A percentile compares a stretch with the other conserved stretches of the same genome.
These are phyloP conservation scores for Notolabrus celidotus DNA, from an alignment of 2,797 vertebrate genomes.

Conservation along the genomic window DNA sequence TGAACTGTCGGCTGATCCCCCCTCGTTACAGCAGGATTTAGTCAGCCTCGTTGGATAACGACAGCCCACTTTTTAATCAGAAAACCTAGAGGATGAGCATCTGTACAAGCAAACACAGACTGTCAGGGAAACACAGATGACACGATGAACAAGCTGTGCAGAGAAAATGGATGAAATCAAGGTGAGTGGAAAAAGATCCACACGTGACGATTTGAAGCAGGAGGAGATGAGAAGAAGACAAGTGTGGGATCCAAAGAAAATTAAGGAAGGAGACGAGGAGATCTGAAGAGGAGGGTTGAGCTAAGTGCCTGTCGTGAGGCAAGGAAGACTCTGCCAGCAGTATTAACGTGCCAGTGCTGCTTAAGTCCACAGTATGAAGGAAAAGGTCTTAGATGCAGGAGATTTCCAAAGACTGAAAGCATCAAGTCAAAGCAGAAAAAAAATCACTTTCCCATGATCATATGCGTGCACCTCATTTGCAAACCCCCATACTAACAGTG, in stretches of 20 bases:
- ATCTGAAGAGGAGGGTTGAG: constrained; percentile 66
- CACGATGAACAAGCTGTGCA: constrained; percentile 44
- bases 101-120: constrained; percentile 70
- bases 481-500: constrained; percentile 51
- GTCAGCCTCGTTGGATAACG: constrained; percentile 55
- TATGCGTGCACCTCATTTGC: constrained; percentile 43
- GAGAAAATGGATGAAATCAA: constrained; percentile 46
- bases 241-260: constrained; percentile 39
- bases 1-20: constrained; percentile 58
- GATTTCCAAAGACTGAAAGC: constrained; percentile 62
- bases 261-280: constrained; percentile 35
- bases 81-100: constrained; percentile 56
- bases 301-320: constrained; percentile 62
- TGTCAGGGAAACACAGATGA: constrained; percentile 63
- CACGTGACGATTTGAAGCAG: constrained; percentile 5
- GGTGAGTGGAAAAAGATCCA: constrained; percentile 38
- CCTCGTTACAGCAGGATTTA: constrained; percentile 69
- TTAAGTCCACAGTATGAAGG: constrained; percentile 67
- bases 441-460: constrained; percentile 43
- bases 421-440: constrained; percentile 14
- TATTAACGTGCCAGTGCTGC: constrained; percentile 66
- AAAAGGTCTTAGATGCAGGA: constrained; percentile 59
- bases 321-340: constrained; percentile 66
- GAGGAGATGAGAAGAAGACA: constrained; percentile 10
- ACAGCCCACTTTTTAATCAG: constrained; percentile 75